Base-by-base conservation (phyloP, 2,797 vertebrate species). In the Sebastes baramenuke region DNA sequence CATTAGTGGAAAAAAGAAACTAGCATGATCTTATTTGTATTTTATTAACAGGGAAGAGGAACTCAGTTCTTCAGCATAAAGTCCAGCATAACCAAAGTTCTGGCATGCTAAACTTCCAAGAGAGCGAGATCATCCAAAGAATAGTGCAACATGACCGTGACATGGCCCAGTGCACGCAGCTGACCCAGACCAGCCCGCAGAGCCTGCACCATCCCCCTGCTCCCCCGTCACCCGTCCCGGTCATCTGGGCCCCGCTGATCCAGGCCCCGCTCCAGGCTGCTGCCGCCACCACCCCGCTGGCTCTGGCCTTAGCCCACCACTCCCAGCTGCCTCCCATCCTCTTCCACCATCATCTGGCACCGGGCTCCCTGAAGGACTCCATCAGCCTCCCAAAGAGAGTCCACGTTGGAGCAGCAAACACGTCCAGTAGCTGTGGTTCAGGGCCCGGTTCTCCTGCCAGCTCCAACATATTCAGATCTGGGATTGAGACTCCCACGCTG, bases 81-180 rank as follows among this genome's bases (percentile, higher is more conserved):
- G 99, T 99, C 83, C 97, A 99, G 90, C 97, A 99, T 24, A 98
- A 99, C 95, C 97, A 99, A 89, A 99, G 97, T 93, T 97, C 98
- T 0, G 98, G 98, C 9, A 96, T 97, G 68, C 96, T 99, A 83
- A 98, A 99, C 96, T 96, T 97, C 90, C 97, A 98, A 61, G 99
- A 99, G 94, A 99, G 95, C 1, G 98, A 99, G 95, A 99, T 99
- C 90, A 99, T 99, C 95, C 98, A 99, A 96, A 98, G 98, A 95
- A 99, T 99, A 3, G 98, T 99, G 86, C 98, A 98, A 89, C 98
- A 99, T 0, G 99, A 99, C 94, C 96, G 98, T 0, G 98, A 99
- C 94, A 99, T 99, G 99, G 98, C 98, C 8, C 97, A 98, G 62
- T 97, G 97, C 3, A 97, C 97, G 0, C 97, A 97, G 88, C 96